Base-by-base conservation (phyloP, 2,113 vertebrate species). In the Zeus faber region DNA sequence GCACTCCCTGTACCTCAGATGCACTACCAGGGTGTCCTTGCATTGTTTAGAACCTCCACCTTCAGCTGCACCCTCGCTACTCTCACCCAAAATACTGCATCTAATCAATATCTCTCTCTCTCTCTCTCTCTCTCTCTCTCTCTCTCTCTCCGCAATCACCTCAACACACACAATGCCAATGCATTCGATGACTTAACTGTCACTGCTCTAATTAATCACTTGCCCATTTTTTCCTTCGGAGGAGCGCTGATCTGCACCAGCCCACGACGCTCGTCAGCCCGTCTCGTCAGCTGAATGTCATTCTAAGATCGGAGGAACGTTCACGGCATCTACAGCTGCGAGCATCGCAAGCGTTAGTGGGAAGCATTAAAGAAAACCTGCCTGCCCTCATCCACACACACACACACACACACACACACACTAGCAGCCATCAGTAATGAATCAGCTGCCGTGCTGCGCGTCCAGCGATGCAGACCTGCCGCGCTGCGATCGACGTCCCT, bases 361-460 rank as follows among this genome's bases (percentile, higher is more conserved):
- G n/a, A 14, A 35, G 10, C 33, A 14, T 18, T 17, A 16, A 41
- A 10, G n/a, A 21, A 13, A 20, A 25, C 33, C 21, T 35, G 17
- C 17, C 35, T 24, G 24, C 57, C 58, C 39, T 66, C 53, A 74
- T 26, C 63, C 67, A 49, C 60, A 62, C 50, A 55, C 41, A 49
- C 25, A 22, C 8, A 6, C 40, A 63, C 67, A 49, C 60, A 62
- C 50, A 55, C 41, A 49, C 25, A 22, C 8, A 6, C 40, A 80
- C 74, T 77, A 52, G 33, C 76, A 69, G 66, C 76, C 82, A 81
- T 72, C 66, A 64, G 83, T 81, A 70, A 88, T 85, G 85, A 85
- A 87, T 85, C 83, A 87, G 77, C 79, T 73, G 72, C 70, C 65
- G 64, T 79, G 70, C 78, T 83, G 81, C 84, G 8, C 31, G 8